Base-by-base conservation (phyloP, 2,797 vertebrate species). In the Chaenodraco wilsoni region DNA sequence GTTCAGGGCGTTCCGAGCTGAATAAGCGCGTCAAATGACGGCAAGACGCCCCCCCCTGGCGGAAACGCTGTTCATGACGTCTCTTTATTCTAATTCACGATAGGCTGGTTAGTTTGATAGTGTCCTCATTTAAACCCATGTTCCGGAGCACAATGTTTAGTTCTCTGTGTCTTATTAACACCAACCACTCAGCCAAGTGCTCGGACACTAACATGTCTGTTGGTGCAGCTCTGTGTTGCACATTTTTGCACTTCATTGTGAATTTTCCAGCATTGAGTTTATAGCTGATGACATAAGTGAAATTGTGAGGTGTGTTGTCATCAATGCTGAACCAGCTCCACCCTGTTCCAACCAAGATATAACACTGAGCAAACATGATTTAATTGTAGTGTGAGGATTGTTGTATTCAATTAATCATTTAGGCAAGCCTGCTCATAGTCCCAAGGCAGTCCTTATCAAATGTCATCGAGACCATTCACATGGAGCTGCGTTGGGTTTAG, bases 401-500 rank as follows among this genome's bases (percentile, higher is more conserved):
- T 46, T 75, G 31, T 52, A 6, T 58, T 50, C 23, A 37, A 37
- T 37, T 8, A 37, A 37, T 37, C 33, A 37, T 37, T 37, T 37
- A 7, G 33, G 33, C 8, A 9, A 7, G 33, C 33, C 33, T 37
- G 33, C 59, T 76, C 33, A 33, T 11, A 46, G 41, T 55, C 58
- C 23, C 46, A 23, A 48, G 61, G 52, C 69, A 31, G 44, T 58
- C 17, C 31, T 65, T 37, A 62, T 72, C 50, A 79, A 77, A 80
- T 15, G 16, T 66, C 61, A 72, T 23, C 44, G 61, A 56, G 54
- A 23, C 12, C 8, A 37, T 51, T 87, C 74, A 70, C 70, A 31
- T 86, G 78, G 71, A 79, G 33, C 61, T 70, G 65, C 81, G 71
- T 65, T 83, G 82, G 80, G 75, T 84, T 84, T 82, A 73, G 58